Conservation (phyloP, 2,797 vertebrate genomes). For the Lithobates sylvaticus region DNA sequence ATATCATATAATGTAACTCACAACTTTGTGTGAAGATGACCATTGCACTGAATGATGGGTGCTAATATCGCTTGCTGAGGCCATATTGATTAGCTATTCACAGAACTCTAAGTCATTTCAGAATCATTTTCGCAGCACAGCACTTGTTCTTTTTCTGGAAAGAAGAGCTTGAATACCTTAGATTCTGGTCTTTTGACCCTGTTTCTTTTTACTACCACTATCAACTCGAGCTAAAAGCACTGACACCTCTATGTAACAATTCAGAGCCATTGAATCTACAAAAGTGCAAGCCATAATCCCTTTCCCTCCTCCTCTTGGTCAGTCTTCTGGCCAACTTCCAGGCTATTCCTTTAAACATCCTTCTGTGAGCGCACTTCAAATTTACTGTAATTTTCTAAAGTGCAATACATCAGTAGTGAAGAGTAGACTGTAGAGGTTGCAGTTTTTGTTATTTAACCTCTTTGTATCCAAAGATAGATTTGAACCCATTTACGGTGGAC, state of each 20-base stretch:
- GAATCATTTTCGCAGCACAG: neutral
- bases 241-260: neutral
- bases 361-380: slow-evolving; percentile 38
- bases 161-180: neutral
- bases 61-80: neutral
- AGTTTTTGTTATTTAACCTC: slow-evolving; percentile 31
- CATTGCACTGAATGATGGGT: neutral
- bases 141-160: neutral
- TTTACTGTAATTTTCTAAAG: slow-evolving; percentile 56
- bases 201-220: slow-evolving; percentile 5
- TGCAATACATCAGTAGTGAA: slow-evolving; percentile 42
- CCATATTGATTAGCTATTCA: neutral
- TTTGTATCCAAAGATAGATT: neutral
- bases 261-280: slow-evolving; percentile 9
- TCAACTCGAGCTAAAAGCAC: slow-evolving; percentile 1
- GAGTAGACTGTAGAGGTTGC: slow-evolving; percentile 14
- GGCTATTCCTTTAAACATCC: slow-evolving; percentile 39
- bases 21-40: neutral
- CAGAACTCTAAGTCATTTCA: neutral
- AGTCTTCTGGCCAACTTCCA: slow-evolving; percentile 21
- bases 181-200: neutral
- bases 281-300: slow-evolving; percentile 7
- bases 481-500: neutral
- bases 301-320: slow-evolving; percentile 6
- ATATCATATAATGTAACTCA: too few relatives aligned